Evolutionary conservation across 2,888 invertebrate genomes (phyloP).

Genomic region (Nyleta sp.): DNA sequence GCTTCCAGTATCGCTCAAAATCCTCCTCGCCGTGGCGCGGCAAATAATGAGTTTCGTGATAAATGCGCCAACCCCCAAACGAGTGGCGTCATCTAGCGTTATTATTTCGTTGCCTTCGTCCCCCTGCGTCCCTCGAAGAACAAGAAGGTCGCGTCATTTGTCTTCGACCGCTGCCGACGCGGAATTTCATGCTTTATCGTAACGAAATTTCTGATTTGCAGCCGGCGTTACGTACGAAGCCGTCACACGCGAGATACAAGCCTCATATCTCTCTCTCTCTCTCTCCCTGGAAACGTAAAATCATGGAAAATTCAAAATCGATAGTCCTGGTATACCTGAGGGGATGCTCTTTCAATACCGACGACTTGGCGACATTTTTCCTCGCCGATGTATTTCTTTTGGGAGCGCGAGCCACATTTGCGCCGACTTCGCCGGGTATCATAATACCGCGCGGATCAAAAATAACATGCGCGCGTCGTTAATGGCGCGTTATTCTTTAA

Average conservation of each 20-base stretch:
- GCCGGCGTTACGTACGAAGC: constrained; percentile 19
- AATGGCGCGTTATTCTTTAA: constrained; percentile 14
- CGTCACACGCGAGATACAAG: constrained; percentile 60
- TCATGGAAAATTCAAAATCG: constrained; percentile 75
- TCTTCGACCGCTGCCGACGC: constrained; percentile 7
- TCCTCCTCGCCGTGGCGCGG: constrained; percentile 26
- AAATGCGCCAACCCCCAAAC: constrained; percentile 46
- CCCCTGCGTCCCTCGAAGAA: not conserved
- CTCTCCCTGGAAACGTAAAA: constrained; percentile 75
- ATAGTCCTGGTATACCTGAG: constrained; percentile 70
- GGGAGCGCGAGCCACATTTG: constrained; percentile 36
- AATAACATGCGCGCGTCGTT: constrained; percentile 7
- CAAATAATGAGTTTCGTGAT: constrained; percentile 57
- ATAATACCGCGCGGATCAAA: constrained; percentile 27
- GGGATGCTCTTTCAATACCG: constrained; percentile 58
- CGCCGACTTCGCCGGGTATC: constrained; percentile 25
- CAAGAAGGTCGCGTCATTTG: constrained; percentile 2
- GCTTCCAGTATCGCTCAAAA: constrained; percentile 60
- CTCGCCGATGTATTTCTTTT: constrained; percentile 56
- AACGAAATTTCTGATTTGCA: constrained; percentile 32
- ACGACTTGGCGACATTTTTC: constrained; percentile 50
- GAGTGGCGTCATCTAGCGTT: constrained; percentile 38
- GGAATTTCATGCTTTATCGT: constrained; percentile 27
- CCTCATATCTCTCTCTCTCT: constrained; percentile 37
- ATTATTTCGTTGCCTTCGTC: constrained; percentile 18